These are phyloP conservation scores for Ceratitis capitata DNA, from an alignment of 1,140 invertebrate genomes.

Conservation along the genomic window DNA sequence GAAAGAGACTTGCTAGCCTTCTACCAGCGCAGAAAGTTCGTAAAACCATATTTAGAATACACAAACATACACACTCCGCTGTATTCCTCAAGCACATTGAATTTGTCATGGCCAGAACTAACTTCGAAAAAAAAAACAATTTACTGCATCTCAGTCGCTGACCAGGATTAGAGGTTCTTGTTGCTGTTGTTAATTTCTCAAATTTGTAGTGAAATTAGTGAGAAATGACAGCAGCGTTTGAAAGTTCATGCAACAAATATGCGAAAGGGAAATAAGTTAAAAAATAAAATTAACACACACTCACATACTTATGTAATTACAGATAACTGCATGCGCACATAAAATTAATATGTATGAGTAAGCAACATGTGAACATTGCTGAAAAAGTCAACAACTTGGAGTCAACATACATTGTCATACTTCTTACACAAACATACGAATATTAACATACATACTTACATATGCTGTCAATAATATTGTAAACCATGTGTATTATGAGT, in stretches of 20 bases:
- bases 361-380: not conserved
- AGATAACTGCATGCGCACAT: not conserved
- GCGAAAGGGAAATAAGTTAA: not conserved
- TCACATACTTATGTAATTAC: not conserved
- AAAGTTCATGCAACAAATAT: not conserved
- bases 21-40: not conserved
- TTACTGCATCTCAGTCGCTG: not conserved
- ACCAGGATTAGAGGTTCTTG: not conserved
- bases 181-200: not conserved
- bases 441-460: not conserved
- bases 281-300: not conserved
- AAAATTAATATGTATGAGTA: not conserved
- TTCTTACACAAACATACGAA: not conserved
- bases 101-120: not conserved
- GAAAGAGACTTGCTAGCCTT: too few species aligned
- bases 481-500: conserved; percentile 6
- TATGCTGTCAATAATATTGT: conserved; percentile 8
- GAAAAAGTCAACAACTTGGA: not conserved
- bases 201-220: not conserved
- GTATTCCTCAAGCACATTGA: not conserved
- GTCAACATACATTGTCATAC: not conserved
- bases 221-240: conserved; percentile 1
- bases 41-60: not conserved
- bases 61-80: not conserved
- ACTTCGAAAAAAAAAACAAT: not conserved